Evolutionary conservation across 1,140 invertebrate species (phyloP), one percentile per base, ranked within the genome.

Genomic region (Micrasema longulum): DNA sequence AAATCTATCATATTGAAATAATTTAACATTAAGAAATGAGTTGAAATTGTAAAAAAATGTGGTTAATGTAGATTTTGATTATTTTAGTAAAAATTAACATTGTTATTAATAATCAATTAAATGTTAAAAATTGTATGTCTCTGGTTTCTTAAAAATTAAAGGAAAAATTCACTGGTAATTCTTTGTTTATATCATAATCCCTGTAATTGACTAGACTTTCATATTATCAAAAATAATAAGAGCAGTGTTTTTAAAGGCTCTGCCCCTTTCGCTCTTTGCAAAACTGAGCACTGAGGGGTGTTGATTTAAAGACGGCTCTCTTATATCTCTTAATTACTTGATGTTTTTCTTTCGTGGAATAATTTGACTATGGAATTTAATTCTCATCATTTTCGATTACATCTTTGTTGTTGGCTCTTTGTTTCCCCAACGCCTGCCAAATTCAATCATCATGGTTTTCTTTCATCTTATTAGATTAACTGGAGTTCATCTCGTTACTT

Each of bases 321-420:
- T 31, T 70, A 68, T 69, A 71, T 69, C 66, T 76, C 67, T 72
- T 76, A 76, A 76, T 76, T 76, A 76, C 70, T 72, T 52, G 66
- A 68, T 76, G 74, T 72, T 72, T 76, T 76, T 76, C 74, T 76
- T 76, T 76, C 65, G 43, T 10, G 53, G 66, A 63, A 72, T 76
- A 76, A 76, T 76, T 76, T 72, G 74, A 72, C 74, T 76, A 76
- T 72, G 74, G 67, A 76, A 76, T 76, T 74, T 75, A 75, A 75
- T 75, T 75, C 70, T 75, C 70, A 72, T 72, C 73, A 66, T 75
- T 72, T 75, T 72, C 69, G 73, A 71, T 75, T 74, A 74, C 73
- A 67, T 74, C 73, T 74, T 71, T 71, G 73, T 71, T 74, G 64
- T 71, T 55, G 60, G 69, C 55, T 41, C 71, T 69, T 74, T 74